Base-by-base conservation (phyloP, 2,888 invertebrate species). In the Dromius quadrimaculatus region DNA sequence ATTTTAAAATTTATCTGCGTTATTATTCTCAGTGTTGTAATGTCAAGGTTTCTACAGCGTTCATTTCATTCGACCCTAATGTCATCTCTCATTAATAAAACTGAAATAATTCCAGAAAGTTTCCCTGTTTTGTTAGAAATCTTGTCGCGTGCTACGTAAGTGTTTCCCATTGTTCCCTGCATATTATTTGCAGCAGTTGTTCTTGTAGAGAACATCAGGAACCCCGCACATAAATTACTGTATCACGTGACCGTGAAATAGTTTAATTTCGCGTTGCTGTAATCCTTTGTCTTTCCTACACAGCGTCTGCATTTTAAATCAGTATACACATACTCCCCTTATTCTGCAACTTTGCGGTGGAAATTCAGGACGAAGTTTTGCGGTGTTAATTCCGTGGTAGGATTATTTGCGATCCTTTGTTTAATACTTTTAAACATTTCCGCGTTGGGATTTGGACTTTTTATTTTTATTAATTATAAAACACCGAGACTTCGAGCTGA, bases 161-260 rank as follows among this genome's bases (percentile, higher is more conserved):
- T 54, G 50, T 54, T 54, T 36, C n/a, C 59, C 22, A 3, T 59
- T 54, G 36, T 59, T 38, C 11, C 38, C 36, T 59, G 59, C 38
- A 54, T 54, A 54, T 54, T 54, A 54, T 54, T 54, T 54, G 28
- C 50, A 54, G 50, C 59, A 36, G 59, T 20, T 8, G 32, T 8
- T 32, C 5, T 32, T 32, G 5, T 8, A 32, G 8, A 22, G n/a
- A 50, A n/a, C 47, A 54, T 54, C 50, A 54, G 43, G 63, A 63
- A 63, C 63, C 41, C 45, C 23, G 20, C 28, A 43, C 28, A 28
- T 43, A 66, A 57, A 66, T 66, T 57, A 57, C 66, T 15, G 38
- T 28, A 57, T 66, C 57, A 57, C 41, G 54, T 66, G 66, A 66
- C 66, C 66, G 36, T 66, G 66, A 57, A 66, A 66, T 66, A 66